Base-by-base conservation (phyloP, 2,797 vertebrate genomes). In the Sebastolobus alascanus region DNA sequence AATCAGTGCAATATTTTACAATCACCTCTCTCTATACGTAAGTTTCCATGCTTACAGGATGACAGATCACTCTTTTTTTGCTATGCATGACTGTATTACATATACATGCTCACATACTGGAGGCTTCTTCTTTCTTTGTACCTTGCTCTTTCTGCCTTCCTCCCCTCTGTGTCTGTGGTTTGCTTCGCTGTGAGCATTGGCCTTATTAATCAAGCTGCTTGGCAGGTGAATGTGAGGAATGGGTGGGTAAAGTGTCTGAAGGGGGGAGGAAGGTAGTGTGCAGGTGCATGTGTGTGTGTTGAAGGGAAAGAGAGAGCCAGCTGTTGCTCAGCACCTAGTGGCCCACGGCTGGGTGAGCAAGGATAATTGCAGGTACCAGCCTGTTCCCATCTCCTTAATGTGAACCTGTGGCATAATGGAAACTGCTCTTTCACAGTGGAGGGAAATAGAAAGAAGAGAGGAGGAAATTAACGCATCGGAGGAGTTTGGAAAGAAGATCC, bases 311-410 rank as follows among this genome's bases (percentile, higher is more conserved):
- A 78, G 79, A 54, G 84, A 87, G 84, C 89, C 92, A 93, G 92
- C 91, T 93, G 92, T 92, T 93, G 89, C 90, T 91, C 78, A 54
- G 84, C 87, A 83, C 84, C 85, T 10, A 59, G 71, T 71, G 77
- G 83, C 84, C 89, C 85, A 94, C 77, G 93, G 92, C 92, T 93
- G 88, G 84, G 65, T 93, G 93, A 93, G 89, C 94, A 91, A 59
- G 88, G 91, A 94, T 94, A 96, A 94, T 95, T 96, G 93, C 91
- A 95, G 92, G 91, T 94, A 90, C 86, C 93, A 90, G 91, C 82
- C 90, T 90, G 91, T 90, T 92, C 88, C 88, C 91, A 84, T 93
- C 88, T 91, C 79, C 71, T 92, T 92, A 92, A 92, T 93, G 86
- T 86, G 90, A 87, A 89, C 87, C 84, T 84, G 79, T 79, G 88